Base-by-base conservation (phyloP, 1,140 invertebrate species). In the Propsilocerus akamusi region DNA sequence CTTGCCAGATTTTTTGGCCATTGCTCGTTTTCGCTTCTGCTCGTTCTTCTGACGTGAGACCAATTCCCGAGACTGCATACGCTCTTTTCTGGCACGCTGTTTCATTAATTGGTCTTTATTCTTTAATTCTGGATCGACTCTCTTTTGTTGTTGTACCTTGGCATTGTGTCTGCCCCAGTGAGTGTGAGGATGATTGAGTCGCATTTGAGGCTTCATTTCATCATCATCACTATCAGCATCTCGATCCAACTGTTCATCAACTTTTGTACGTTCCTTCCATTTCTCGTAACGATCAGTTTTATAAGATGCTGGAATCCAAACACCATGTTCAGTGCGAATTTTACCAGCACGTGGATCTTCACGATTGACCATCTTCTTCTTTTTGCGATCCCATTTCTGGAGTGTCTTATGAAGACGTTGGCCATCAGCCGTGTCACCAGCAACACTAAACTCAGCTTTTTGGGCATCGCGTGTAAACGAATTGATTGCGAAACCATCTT, bases 281-380 rank as follows among this genome's bases (percentile, higher is more conserved):
- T 81, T 72, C 46, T 78, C 75, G 64, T 97, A 98, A 53, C 83
- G 71, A 53, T 92, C 82, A 47, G 85, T 84, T 67, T 96, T 96
- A 64, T 90, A 98, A 0, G 86, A 84, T 1, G 93, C 90, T 3
- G 91, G 80, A 56, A 99, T 93, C 79, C 88, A 89, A 1, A 76
- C 78, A 8, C 95, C 95, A 49, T 88, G 92, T 68, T 99, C 95
- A 3, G 94, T 97, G 54, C 80, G 81, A 54, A 98, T 95, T 68
- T 89, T 92, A 46, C 80, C 81, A 17, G 70, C 65, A 53, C 78
- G 78, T 2, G 67, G 60, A 60, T 81, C 71, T 66, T 80, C 75
- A 7, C 77, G 67, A 12, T 74, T 72, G n/a, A 95, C 75, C 77
- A 90, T 93, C 66, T 88, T 92, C 72, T 94, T 95, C 64, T 83